phyloP scores from a whole-genome alignment of 1,140 invertebrate genomes.

The Drosophila nasuta region DNA sequence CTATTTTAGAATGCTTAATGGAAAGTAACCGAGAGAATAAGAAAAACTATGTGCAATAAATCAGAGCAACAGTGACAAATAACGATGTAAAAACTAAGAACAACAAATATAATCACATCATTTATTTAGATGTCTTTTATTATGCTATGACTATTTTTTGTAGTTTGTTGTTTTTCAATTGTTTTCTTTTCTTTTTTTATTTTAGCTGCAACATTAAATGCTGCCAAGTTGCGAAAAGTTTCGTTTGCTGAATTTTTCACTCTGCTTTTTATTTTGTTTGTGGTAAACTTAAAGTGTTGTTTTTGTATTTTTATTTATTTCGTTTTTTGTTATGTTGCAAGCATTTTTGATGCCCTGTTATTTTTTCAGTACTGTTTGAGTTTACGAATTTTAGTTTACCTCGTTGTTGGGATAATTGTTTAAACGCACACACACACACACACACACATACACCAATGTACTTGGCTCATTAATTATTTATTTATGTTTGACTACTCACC shows the following conservation, averaged over 20 bases:
- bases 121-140: constrained; percentile 21
- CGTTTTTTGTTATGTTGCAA: neutral
- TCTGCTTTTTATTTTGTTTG: constrained; percentile 9
- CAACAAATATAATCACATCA: constrained; percentile 34
- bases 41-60: neutral
- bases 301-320: constrained; percentile 2
- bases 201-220: constrained; percentile 58
- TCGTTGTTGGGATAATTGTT: constrained; percentile 56
- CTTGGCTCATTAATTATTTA: constrained; percentile 74
- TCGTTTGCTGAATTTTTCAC: constrained; percentile 30
- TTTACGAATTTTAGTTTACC: neutral
- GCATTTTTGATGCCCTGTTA: constrained; percentile 48
- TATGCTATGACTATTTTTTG: neutral
- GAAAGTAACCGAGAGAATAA: no score
- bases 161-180: no score
- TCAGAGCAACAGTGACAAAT: constrained; percentile 2
- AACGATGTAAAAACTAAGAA: constrained; percentile 1
- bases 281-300: constrained; percentile 1
- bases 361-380: neutral
- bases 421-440: constrained; percentile 4
- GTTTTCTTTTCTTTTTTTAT: constrained; percentile 1
- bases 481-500: constrained; percentile 71
- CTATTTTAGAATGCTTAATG: no score
- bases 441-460: neutral
- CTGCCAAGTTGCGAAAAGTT: constrained; percentile 25